Evolutionary conservation across 2,113 vertebrate genomes (phyloP).

Genomic region (Eonycteris spelaea): DNA sequence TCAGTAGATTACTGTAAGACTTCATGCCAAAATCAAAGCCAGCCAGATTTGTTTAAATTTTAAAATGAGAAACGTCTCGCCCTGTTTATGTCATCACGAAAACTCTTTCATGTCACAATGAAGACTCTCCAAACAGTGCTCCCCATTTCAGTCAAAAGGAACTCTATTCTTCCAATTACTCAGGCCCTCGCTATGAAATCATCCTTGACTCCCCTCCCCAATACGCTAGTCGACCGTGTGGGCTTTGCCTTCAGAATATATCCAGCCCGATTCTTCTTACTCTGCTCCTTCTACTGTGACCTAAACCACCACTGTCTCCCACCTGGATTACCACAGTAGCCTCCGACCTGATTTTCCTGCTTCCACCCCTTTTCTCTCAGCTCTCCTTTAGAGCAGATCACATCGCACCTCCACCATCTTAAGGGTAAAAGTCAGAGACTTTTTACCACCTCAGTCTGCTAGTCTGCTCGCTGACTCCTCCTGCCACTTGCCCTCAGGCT

Average conservation of each 20-base stretch:
- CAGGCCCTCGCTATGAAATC: not conserved
- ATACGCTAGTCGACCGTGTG: not conserved
- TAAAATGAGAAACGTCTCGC: conserved; percentile 36
- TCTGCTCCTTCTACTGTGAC: not conserved
- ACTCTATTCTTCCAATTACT: not conserved
- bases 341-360: not conserved
- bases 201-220: not conserved
- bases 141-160: not conserved
- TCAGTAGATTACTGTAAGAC: conserved; percentile 2
- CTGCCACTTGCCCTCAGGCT: not conserved
- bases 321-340: not conserved
- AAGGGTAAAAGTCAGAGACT: not conserved
- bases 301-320: not conserved
- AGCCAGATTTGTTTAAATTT: conserved; percentile 50
- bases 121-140: not conserved
- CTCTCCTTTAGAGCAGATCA: not conserved
- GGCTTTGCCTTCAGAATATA: not conserved
- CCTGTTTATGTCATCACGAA: not conserved
- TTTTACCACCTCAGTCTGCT: not conserved
- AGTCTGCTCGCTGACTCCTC: not conserved
- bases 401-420: too few species aligned
- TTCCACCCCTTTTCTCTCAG: not conserved
- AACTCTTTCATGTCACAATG: not conserved
- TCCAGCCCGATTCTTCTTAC: not conserved
- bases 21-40: conserved; percentile 39